phyloP scores from a whole-genome alignment of 2,113 vertebrate species.

The Penelope pileata region DNA sequence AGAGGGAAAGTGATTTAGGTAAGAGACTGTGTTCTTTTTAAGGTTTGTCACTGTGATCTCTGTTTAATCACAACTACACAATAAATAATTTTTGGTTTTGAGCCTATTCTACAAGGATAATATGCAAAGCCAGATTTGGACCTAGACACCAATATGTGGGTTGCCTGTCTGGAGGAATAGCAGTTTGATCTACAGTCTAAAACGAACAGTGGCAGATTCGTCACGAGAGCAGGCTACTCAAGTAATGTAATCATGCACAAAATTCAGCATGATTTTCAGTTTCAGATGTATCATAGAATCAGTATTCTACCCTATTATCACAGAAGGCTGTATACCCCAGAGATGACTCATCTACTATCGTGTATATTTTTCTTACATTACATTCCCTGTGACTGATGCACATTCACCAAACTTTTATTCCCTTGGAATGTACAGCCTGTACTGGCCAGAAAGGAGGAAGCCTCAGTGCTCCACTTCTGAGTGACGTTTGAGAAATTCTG shows the following conservation, averaged over 20 bases:
- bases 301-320: background rate
- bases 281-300: background rate
- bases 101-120: background rate
- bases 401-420: background rate
- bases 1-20: background rate
- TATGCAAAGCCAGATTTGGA: background rate
- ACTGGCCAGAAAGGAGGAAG: background rate
- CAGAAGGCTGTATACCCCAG: background rate
- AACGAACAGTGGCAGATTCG: background rate
- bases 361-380: background rate
- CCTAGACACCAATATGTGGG: background rate
- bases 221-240: background rate
- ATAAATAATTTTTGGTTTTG: background rate
- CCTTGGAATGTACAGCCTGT: background rate
- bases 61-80: background rate
- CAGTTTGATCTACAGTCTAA: background rate
- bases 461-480: rapidly evolving
- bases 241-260: background rate
- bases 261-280: background rate
- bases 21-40: background rate
- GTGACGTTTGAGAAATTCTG: background rate
- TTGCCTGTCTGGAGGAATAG: background rate
- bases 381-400: background rate
- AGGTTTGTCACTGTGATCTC: background rate
- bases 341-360: background rate